Evolutionary conservation across 2,797 vertebrate genomes (phyloP).

Genomic region (Coilia nasus): DNA sequence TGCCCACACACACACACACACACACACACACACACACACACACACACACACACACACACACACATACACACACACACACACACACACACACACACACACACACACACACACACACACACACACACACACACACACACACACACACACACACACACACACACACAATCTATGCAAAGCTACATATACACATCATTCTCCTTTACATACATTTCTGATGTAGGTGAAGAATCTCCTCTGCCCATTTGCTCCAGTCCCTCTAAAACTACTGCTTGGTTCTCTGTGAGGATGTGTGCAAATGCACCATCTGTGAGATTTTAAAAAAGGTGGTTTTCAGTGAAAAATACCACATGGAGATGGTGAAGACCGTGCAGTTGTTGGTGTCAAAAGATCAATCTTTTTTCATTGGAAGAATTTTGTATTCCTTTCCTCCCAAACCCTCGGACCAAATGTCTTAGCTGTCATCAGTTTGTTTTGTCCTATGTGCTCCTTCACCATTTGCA

Average conservation of each 20-base stretch:
- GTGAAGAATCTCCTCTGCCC: slow-evolving; percentile 55
- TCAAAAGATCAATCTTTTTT: neutral
- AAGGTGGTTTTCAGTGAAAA: slow-evolving; percentile 30
- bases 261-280: neutral
- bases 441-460: slow-evolving; percentile 65
- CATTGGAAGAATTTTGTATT: slow-evolving; percentile 14
- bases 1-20: slow-evolving; percentile 13
- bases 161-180: neutral
- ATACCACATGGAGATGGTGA: neutral
- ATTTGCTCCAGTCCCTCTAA: neutral
- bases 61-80: slow-evolving; percentile 33
- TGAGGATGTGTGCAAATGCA: slow-evolving; percentile 52
- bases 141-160: slow-evolving; percentile 43
- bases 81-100: slow-evolving; percentile 31
- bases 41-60: slow-evolving; percentile 40
- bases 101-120: slow-evolving; percentile 11
- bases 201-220: slow-evolving; percentile 30
- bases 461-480: slow-evolving; percentile 28
- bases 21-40: slow-evolving; percentile 27
- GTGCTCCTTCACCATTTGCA: slow-evolving; percentile 44
- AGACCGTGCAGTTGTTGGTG: neutral
- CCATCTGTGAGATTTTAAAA: slow-evolving; percentile 41
- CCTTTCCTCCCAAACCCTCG: slow-evolving; percentile 40
- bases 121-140: slow-evolving; percentile 25
- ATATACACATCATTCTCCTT: neutral